Conservation (phyloP, 2,888 invertebrate genomes). For the Acanthosoma haemorrhoidale region DNA sequence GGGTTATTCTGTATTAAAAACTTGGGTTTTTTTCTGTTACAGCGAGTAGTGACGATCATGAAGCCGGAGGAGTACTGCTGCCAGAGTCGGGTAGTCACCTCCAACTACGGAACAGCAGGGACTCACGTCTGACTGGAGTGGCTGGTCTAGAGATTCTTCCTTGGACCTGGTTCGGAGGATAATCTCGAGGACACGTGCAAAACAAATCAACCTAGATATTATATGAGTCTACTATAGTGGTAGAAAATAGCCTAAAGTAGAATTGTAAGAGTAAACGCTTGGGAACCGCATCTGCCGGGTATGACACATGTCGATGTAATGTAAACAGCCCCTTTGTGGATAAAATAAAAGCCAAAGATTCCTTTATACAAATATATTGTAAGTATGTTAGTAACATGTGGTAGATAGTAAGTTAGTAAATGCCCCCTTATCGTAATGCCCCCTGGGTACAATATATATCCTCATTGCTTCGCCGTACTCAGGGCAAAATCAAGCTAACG, state of each 20-base stretch:
- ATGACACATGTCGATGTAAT: too few species aligned
- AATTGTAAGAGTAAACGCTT: neutral
- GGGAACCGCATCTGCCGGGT: neutral
- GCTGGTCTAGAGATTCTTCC: constrained; percentile 40
- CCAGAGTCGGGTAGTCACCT: constrained; percentile 43
- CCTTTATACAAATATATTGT: neutral
- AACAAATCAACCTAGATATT: too few species aligned
- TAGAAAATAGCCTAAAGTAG: neutral
- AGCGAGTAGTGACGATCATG: constrained; percentile 52
- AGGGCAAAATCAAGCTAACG: neutral
- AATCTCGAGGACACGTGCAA: neutral
- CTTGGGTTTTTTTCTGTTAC: constrained; percentile 38
- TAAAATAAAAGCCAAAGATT: neutral
- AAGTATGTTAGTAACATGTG: too few species aligned
- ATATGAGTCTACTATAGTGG: too few species aligned
- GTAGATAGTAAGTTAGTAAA: too few species aligned
- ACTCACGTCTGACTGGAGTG: constrained; percentile 51
- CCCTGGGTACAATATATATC: neutral
- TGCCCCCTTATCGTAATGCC: neutral
- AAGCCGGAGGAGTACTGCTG: constrained; percentile 46
- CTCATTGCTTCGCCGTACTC: neutral
- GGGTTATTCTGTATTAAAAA: neutral
- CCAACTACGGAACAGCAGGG: constrained; percentile 50
- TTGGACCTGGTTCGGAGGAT: neutral
- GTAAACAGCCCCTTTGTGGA: too few species aligned